Base-by-base conservation (phyloP, 2,113 vertebrate species). In the Mormyrus lacerda region DNA sequence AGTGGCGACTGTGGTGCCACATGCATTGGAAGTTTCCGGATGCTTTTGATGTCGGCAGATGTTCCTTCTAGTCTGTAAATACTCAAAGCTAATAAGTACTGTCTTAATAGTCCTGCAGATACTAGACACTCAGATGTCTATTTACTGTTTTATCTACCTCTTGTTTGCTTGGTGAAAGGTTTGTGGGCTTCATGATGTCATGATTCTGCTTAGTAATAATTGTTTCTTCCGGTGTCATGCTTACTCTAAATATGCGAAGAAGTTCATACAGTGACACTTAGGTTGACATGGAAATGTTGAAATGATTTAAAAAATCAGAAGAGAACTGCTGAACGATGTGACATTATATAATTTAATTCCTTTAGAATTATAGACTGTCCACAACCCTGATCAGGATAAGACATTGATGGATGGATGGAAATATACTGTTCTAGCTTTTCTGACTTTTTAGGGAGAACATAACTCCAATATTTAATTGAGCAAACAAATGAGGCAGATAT, bases 1-100 rank as follows among this genome's bases (percentile, higher is more conserved):
- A 65, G 61, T 65, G 61, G 61, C 89, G 90, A 84, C 90, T 35
- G 31, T 88, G 53, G 9, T 76, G 69, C 88, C 8, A 10, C 44
- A 21, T 19, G 79, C 79, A 8, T 24, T 48, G 7, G 11, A 27
- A 45, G n/a, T 24, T n/a, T 15, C 47, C 19, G 39, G 82, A 13
- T 13, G 83, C 11, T 85, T 13, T 50, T 31, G 83, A 27, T 50
- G 44, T 48, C n/a, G 47, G 15, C 83, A 50, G 83, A 85, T 85
- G 83, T 42, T 85, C 47, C 44, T 50, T 88, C 58, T 31, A 58
- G 73, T 42, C 73, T 42, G 73, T 42, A 42, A 79, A 79, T 79
- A 39, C 73, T 19, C 48, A 0, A 47, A 39, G 82, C 24, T 44
- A 47, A 48, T 84, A 31, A 39, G 3, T 10, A 85, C 24, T 48